Conservation (phyloP, 1,140 invertebrate genomes). For the Drosophila subobscura region DNA sequence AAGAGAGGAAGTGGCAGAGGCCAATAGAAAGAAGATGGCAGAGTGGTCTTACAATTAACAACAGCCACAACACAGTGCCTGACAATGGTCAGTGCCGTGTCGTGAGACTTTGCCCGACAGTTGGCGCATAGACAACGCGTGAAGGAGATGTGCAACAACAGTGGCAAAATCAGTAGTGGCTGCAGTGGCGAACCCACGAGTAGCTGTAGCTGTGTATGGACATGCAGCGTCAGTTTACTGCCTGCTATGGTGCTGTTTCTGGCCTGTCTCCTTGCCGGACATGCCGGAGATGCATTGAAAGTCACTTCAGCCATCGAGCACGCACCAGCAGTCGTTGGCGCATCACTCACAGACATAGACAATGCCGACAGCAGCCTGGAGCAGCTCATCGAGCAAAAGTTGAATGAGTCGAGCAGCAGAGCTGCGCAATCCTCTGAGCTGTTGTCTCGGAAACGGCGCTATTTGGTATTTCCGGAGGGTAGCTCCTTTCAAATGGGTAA, state of each 20-base stretch:
- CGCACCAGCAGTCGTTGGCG: conserved; percentile 13
- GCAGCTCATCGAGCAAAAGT: conserved; percentile 67
- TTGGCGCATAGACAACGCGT: conserved; percentile 61
- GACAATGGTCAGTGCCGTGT: conserved; percentile 31
- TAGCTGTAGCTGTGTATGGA: background rate
- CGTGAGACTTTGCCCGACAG: conserved; percentile 48
- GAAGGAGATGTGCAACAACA: conserved; percentile 52
- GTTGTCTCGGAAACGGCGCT: conserved; percentile 88
- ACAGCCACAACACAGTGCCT: conserved; percentile 12
- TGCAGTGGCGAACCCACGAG: conserved; percentile 20
- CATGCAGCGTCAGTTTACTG: background rate
- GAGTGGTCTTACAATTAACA: conserved; percentile 61
- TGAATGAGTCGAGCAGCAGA: conserved; percentile 61
- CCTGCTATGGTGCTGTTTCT: conserved; percentile 16
- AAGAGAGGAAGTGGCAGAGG: conserved; percentile 10
- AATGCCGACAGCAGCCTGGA: conserved; percentile 49
- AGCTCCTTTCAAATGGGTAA: conserved; percentile 90
- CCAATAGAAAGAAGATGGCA: background rate
- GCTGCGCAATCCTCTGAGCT: conserved; percentile 51
- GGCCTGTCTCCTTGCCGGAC: background rate
- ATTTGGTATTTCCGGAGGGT: conserved; percentile 91
- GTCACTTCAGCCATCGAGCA: conserved; percentile 29
- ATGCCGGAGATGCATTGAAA: conserved; percentile 37
- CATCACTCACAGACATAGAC: conserved; percentile 32
- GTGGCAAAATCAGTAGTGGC: conserved; percentile 4